These are phyloP conservation scores for Hipposideros armiger DNA, from an alignment of 2,113 vertebrate species.

Conservation along the genomic window DNA sequence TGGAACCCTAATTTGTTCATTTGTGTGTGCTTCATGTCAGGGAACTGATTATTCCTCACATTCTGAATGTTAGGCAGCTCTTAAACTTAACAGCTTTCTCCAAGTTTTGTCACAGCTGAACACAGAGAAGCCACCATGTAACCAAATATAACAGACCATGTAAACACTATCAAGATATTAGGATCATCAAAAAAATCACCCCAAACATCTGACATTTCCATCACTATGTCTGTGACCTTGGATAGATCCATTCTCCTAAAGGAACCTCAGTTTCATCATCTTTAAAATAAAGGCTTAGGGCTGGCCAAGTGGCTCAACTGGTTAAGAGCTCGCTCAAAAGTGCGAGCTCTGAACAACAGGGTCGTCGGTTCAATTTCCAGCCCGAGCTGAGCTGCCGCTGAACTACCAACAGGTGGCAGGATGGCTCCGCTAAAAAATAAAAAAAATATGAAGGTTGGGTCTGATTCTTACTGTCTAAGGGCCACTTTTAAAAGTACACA, in stretches of 20 bases:
- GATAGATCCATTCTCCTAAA: background rate
- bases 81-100: constrained; percentile 25
- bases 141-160: background rate
- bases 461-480: background rate
- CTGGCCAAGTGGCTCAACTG: no score
- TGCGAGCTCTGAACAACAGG: no score
- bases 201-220: background rate
- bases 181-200: constrained; percentile 1
- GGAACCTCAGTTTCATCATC: background rate
- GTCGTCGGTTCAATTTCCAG: no score
- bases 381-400: no score
- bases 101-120: constrained; percentile 6
- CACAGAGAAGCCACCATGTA: background rate
- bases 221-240: background rate
- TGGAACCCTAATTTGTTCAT: constrained; percentile 5
- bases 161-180: background rate
- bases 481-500: background rate
- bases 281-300: background rate
- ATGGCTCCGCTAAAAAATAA: no score
- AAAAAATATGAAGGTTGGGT: no score
- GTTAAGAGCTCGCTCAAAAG: no score
- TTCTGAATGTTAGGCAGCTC: background rate
- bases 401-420: no score
- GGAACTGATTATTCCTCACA: background rate
- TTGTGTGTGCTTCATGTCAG: constrained; percentile 10